phyloP scores from a whole-genome alignment of 2,113 vertebrate species.

The Epinephelus cyanopodus region DNA sequence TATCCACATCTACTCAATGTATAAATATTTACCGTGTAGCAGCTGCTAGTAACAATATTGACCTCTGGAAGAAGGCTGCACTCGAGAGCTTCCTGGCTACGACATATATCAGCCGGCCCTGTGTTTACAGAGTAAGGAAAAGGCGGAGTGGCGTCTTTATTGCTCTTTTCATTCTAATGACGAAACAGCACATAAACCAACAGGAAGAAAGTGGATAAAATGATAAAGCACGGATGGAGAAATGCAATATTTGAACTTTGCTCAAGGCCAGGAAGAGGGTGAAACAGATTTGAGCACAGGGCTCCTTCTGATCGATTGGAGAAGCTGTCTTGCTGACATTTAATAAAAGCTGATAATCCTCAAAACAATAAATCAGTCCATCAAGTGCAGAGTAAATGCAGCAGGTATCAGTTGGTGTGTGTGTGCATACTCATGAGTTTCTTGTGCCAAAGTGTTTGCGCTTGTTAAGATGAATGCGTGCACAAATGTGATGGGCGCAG shows the following conservation, averaged over 20 bases:
- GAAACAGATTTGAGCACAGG: not conserved
- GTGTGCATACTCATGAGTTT: not conserved
- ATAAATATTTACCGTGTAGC: constrained; percentile 57
- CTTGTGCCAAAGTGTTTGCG: not conserved
- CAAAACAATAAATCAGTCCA: not conserved
- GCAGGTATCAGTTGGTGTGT: not conserved
- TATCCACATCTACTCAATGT: constrained; percentile 4
- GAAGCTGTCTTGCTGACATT: not conserved
- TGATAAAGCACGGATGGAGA: not conserved
- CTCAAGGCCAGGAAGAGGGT: not conserved
- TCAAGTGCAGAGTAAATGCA: constrained; percentile 4
- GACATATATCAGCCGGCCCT: not conserved
- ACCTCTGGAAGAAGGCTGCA: not conserved
- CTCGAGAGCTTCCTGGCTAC: constrained; percentile 1
- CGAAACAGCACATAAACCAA: no score
- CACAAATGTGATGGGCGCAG: not conserved
- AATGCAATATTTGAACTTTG: not conserved
- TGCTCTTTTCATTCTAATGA: not conserved
- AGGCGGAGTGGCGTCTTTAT: not conserved
- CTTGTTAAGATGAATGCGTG: not conserved
- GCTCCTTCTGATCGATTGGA: not conserved
- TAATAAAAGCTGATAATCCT: not conserved
- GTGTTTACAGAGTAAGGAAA: not conserved
- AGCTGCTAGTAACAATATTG: constrained; percentile 37
- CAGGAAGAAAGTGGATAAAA: not conserved